Evolutionary conservation across 2,797 vertebrate species (phyloP).

Genomic region (Pangasius larnaudii): DNA sequence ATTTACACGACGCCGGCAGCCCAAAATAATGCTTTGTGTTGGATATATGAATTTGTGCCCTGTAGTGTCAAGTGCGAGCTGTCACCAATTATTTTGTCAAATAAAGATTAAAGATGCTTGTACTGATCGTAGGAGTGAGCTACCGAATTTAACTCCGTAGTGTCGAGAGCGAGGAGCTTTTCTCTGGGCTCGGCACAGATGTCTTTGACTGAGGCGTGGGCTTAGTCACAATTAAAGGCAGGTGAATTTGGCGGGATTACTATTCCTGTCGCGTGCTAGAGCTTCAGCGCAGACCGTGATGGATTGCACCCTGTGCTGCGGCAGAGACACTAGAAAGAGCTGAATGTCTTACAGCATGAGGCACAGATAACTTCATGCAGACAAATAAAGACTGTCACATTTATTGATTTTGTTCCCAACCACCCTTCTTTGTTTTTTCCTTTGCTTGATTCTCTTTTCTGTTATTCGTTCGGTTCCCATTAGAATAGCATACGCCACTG

Average conservation of each 20-base stretch:
- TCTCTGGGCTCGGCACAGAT: constrained; percentile 49
- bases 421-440: constrained; percentile 45
- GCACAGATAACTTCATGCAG: constrained; percentile 83
- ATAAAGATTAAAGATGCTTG: constrained; percentile 61
- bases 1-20: constrained; percentile 58
- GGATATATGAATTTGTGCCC: constrained; percentile 55
- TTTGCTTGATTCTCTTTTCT: constrained; percentile 19
- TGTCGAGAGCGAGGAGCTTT: constrained; percentile 16
- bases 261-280: constrained; percentile 72
- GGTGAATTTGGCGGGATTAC: constrained; percentile 78
- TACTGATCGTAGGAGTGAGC: constrained; percentile 44
- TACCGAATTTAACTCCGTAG: constrained; percentile 44
- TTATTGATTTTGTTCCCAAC: constrained; percentile 52
- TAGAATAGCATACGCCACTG: constrained; percentile 27
- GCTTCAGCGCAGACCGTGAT: constrained; percentile 69
- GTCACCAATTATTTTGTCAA: constrained; percentile 57
- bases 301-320: constrained; percentile 77
- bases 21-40: constrained; percentile 49
- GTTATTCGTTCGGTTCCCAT: constrained; percentile 48
- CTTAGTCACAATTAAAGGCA: constrained; percentile 76
- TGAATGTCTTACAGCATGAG: constrained; percentile 76
- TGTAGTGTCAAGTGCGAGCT: constrained; percentile 50
- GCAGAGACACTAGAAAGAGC: constrained; percentile 74
- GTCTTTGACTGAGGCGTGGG: constrained; percentile 65
- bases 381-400: constrained; percentile 78